Base-by-base conservation (phyloP, 2,888 invertebrate species). In the Lucinisca nassula region DNA sequence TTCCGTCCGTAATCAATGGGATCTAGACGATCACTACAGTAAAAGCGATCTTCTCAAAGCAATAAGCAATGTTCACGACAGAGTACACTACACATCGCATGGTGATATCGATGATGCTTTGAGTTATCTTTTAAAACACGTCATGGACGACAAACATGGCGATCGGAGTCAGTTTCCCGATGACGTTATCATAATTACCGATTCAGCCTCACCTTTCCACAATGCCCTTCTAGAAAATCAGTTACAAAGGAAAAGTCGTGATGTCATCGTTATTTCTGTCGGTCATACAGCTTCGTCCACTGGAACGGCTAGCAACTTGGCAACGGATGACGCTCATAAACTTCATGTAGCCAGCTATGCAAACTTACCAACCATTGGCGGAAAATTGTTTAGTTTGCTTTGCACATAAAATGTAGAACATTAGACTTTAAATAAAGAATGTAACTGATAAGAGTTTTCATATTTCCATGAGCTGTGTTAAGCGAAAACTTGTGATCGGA, bases 111-210 rank as follows among this genome's bases (percentile, higher is more conserved):
- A 82, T 6, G 76, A 24, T 6, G 76, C 67, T 8, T n/a, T 82
- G 0, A 27, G 70, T 0, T 82, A 81, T 73, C 40, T 45, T 0
- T 17, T 45, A 0, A 38, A 58, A 12, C 74, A 74, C 32, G 81
- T 61, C 1, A 17, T 75, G 12, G 58, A 55, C 4, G 30, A 40
- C 24, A 14, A 55, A 30, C 32, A 30, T 70, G 82, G 82, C 10
- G 76, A 82, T 24, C 67, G 82, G 4, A 38, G 67, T 21, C 12
- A 32, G 8, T 58, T 49, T 24, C 30, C 30, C 32, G 67, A 82
- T 70, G 82, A 70, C 45, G 70, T 76, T 35, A 45, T 82, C 3
- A 67, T 82, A 8, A 67, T 82, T 17, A 82, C 82, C 2, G 76
- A 82, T 38, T 40, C 32, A 35, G 10, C 24, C 1, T 67, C 67